A percentile compares a stretch with the other conserved stretches of the same genome.
Conservation (phyloP, 1,140 invertebrate genomes). For the Dreissena rostriformis region DNA sequence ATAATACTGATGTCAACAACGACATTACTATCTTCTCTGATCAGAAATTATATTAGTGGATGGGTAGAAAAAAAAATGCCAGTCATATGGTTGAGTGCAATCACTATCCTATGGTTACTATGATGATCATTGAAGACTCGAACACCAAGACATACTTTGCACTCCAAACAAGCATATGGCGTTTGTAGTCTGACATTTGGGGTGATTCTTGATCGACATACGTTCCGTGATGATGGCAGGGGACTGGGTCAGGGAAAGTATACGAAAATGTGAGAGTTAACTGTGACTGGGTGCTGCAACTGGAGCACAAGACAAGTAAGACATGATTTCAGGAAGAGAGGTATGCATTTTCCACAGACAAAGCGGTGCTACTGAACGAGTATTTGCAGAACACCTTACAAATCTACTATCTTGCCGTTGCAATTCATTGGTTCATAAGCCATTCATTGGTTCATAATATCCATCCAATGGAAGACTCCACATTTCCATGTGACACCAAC, state of each 20-base stretch:
- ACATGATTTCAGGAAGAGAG: conserved; percentile 6
- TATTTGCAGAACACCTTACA: conserved; percentile 34
- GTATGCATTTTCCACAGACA: conserved; percentile 36
- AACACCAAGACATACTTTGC: conserved; percentile 85
- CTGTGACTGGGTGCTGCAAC: conserved; percentile 90
- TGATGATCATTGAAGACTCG: conserved; percentile 91
- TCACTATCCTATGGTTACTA: conserved; percentile 93
- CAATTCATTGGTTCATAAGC: conserved; percentile 22
- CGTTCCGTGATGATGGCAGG: conserved; percentile 92
- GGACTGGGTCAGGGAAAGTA: conserved; percentile 95
- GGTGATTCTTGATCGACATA: conserved; percentile 92
- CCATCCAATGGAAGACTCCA: conserved; percentile 20
- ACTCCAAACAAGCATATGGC: conserved; percentile 93
- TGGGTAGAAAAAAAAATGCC: conserved; percentile 85
- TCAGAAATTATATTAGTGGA: conserved; percentile 91
- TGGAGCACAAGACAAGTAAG: conserved; percentile 84
- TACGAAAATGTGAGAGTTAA: conserved; percentile 91
- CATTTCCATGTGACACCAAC: conserved; percentile 39
- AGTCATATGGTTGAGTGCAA: conserved; percentile 90
- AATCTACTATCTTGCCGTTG: background rate
- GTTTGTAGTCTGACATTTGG: conserved; percentile 91
- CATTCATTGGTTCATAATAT: conserved; percentile 21
- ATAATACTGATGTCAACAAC: conserved; percentile 88
- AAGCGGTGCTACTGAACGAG: conserved; percentile 39
- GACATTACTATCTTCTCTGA: conserved; percentile 90